Evolutionary conservation across 2,113 vertebrate species (phyloP), one percentile per base, ranked within the genome.

Genomic region (Hippopotamus amphibius): DNA sequence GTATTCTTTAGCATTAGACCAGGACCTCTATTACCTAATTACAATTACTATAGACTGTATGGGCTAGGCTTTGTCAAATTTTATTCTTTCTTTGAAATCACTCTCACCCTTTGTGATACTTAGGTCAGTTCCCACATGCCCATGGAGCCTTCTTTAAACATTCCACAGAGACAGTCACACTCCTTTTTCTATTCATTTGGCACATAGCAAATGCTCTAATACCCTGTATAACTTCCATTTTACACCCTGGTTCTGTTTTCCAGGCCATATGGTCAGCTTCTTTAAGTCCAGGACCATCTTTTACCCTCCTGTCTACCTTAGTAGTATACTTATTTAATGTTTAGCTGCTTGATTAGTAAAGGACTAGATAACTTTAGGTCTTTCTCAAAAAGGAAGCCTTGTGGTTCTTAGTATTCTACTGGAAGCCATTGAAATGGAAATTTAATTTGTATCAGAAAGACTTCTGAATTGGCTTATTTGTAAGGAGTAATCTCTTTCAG

Each of bases 361-460:
- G 66, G 46, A 50, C 48, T 71, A 85, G 17, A 8, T 41, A 12
- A 65, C 28, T 76, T 69, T 48, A 79, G 33, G 41, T 90, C 41
- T 66, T 87, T 48, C 37, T 57, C 87, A 48, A 85, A 57, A 79
- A 93, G 69, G 79, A 84, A 74, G 8, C 2, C 13, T 43, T 80
- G 50, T 30, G 41, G 7, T 46, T 50, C 61, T 97, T 65, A 76
- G 48, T 96, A 12, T 97, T 93, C 59, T 81, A 17, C 14, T 96
- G 55, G 48, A 61, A 92, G 16, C 46, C 43, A 86, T 30, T 91
- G 41, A 94, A 82, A 76, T 72, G 26, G 17, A 92, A 66, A 77
- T 92, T 93, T 93, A 53, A 83, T 88, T 95, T 90, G 43, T 76
- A 43, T 66, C n/a, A 71, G 53, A 53, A 94, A 93, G 71, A 88